phyloP scores from a whole-genome alignment of 2,797 vertebrate genomes.

The Squalus acanthias region DNA sequence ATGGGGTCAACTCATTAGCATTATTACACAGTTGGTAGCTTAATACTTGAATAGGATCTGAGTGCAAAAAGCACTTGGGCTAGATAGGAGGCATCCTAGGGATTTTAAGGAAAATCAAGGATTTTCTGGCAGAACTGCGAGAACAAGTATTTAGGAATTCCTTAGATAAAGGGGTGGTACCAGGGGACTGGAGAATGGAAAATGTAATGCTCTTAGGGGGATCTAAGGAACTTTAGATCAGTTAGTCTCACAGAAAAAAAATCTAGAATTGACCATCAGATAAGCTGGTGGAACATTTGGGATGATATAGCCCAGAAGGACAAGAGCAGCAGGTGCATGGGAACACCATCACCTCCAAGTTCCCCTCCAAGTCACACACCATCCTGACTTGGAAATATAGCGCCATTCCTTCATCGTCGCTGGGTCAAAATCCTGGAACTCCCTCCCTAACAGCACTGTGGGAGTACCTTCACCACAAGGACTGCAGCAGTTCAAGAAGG shows the following conservation, averaged over 20 bases:
- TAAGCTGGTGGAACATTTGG: neutral
- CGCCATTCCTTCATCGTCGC: too few species aligned
- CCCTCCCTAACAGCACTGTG: too few species aligned
- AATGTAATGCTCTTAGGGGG: neutral
- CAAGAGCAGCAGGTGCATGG: too few species aligned
- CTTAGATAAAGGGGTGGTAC: neutral
- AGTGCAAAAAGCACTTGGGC: neutral
- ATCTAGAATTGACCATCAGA: neutral
- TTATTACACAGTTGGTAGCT: neutral
- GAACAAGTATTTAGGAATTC: neutral
- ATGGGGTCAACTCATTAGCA: neutral
- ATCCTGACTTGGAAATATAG: too few species aligned
- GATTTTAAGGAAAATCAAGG: neutral
- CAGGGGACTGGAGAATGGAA: neutral
- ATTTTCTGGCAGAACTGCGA: neutral
- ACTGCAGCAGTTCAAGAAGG: too few species aligned
- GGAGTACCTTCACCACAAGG: too few species aligned
- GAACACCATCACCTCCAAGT: too few species aligned
- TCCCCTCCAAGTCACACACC: too few species aligned
- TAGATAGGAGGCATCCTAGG: neutral
- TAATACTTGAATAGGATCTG: neutral
- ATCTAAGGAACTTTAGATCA: too few species aligned
- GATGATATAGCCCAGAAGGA: neutral
- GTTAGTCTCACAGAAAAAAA: neutral
- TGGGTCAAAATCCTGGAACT: too few species aligned